Conservation (phyloP, 2,888 invertebrate species). For the Amphipoea lucens region DNA sequence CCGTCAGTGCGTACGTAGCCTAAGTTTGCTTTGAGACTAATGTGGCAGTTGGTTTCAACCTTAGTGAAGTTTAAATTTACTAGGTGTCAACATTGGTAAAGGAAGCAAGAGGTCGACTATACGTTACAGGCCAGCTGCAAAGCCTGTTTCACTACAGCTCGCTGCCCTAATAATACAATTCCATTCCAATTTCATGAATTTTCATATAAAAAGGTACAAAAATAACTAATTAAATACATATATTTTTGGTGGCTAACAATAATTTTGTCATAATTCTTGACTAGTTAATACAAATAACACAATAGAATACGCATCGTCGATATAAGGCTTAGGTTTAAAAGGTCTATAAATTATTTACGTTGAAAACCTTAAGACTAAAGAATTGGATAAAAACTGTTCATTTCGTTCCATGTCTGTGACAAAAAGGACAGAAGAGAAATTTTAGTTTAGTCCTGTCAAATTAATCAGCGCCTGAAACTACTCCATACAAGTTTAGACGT, state of each 20-base stretch:
- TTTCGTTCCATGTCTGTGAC: neutral
- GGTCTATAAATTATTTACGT: conserved; percentile 1
- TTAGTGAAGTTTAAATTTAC: neutral
- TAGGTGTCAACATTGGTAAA: neutral
- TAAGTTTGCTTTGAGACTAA: neutral
- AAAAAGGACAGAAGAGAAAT: no score
- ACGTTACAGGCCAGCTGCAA: neutral
- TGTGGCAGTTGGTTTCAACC: neutral
- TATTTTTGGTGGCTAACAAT: conserved; percentile 34
- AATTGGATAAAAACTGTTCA: neutral
- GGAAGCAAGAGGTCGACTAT: neutral
- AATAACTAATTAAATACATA: conserved; percentile 34
- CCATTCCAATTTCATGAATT: neutral
- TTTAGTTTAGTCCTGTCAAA: no score
- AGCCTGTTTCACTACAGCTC: neutral
- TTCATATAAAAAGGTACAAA: conserved; percentile 45
- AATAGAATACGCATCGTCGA: conserved; percentile 1
- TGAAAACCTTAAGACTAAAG: neutral
- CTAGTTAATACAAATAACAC: conserved; percentile 40
- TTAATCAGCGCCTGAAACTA: no score
- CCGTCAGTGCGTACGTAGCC: no score
- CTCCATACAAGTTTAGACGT: no score
- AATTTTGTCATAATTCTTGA: conserved; percentile 46
- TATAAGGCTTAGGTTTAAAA: no score
- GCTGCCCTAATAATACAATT: conserved; percentile 4